Base-by-base conservation (phyloP, 2,888 invertebrate genomes). In the Dasysyrphus tricinctus region DNA sequence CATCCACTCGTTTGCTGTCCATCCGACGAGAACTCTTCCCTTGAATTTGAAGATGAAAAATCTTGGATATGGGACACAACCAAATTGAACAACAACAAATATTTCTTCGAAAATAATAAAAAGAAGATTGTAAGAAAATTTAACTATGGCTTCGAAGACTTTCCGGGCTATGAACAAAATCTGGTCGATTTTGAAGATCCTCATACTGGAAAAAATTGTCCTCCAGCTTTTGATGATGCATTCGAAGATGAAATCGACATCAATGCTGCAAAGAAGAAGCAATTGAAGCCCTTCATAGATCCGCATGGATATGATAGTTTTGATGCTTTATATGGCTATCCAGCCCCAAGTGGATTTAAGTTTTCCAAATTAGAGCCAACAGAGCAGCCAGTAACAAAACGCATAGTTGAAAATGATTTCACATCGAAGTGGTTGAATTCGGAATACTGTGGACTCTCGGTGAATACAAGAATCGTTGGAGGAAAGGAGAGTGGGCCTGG, bases 401-500 rank as follows among this genome's bases (percentile, higher is more conserved):
- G 54, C 11, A 49, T 9, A 5, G 32, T 32, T n/a, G 54, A 59
- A 16, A 14, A 4, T 29, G 24, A 37, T 1, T 19, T 78, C 67
- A 74, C 74, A 39, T 65, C 72, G 24, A 44, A 19, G 0, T 47
- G 84, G 7, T 80, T 89, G 1, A 91, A 91, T 76, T 44, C 84
- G 0, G 76, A 88, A 5, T 88, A 88, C 51, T 93, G 92, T 83
- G 92, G 93, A 5, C 83, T 91, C 9, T 91, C 91, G 11, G 70
- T 92, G 14, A 89, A 87, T 73, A 90, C 90, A 9, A 92, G 93
- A 63, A 93, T 94, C 32, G 88, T 93, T 19, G 94, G 93, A 1
- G 94, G 94, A 0, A 91, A 93, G 59, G 90, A 90, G 49, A 93
- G 93, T 1, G 91, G 91, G 0, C 89, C 93, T 1, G 94, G 93